phyloP scores from a whole-genome alignment of 2,888 invertebrate species.

The Erebia aethiops region DNA sequence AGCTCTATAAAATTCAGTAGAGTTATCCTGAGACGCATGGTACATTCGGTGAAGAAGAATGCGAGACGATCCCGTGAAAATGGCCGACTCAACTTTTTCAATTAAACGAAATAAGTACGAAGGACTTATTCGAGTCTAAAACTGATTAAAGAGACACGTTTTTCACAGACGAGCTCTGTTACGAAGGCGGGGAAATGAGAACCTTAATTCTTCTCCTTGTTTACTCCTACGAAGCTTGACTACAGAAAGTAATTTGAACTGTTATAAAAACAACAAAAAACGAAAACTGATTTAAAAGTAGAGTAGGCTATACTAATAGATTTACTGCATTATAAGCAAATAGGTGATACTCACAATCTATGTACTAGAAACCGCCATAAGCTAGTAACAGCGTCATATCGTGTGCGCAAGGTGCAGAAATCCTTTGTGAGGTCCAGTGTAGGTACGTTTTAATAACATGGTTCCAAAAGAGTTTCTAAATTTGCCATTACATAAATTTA shows the following conservation, averaged over 20 bases:
- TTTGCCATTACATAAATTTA: too few relatives aligned
- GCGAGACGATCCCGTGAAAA: conserved; percentile 64
- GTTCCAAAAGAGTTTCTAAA: too few relatives aligned
- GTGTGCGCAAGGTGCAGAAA: too few relatives aligned
- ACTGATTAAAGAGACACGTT: conserved; percentile 32
- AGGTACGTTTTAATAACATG: too few relatives aligned
- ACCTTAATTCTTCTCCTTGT: not conserved
- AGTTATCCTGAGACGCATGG: conserved; percentile 43
- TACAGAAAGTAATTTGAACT: not conserved
- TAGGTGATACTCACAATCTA: too few relatives aligned
- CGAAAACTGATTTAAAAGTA: not conserved
- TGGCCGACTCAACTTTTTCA: conserved; percentile 70
- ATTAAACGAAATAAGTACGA: conserved; percentile 45
- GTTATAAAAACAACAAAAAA: not conserved
- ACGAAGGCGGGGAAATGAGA: not conserved
- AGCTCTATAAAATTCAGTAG: conserved; percentile 41
- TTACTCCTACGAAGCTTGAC: not conserved
- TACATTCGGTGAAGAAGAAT: conserved; percentile 45
- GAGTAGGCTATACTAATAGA: not conserved
- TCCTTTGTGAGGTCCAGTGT: too few relatives aligned
- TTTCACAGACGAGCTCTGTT: not conserved
- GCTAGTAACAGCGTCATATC: too few relatives aligned
- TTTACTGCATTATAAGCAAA: too few relatives aligned
- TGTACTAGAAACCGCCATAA: too few relatives aligned
- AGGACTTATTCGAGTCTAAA: conserved; percentile 44